A percentile compares a stretch with the other conserved stretches of the same genome.
Evolutionary conservation across 1,140 invertebrate genomes (phyloP).

Genomic region (Rhagoletis pomonella): DNA sequence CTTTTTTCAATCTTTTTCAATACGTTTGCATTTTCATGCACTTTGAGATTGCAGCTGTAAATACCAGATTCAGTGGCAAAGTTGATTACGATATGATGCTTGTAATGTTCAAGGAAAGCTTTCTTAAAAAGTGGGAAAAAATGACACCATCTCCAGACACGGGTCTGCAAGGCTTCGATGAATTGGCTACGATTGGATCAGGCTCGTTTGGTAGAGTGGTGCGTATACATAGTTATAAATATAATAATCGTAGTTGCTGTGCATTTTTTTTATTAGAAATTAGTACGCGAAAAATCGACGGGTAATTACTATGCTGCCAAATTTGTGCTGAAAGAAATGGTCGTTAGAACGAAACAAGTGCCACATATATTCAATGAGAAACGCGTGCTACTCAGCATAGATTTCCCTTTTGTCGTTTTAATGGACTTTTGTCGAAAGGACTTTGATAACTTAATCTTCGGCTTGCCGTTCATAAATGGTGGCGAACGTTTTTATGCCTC

Average conservation of each 20-base stretch:
- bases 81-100: constrained; percentile 65
- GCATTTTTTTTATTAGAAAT: constrained; percentile 56
- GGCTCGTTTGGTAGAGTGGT: constrained; percentile 70
- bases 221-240: constrained; percentile 4
- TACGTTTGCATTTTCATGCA: too few species aligned
- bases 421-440: constrained; percentile 91
- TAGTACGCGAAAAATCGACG: constrained; percentile 60
- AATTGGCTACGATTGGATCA: constrained; percentile 63
- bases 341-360: constrained; percentile 91
- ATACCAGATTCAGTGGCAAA: constrained; percentile 63
- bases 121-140: constrained; percentile 62
- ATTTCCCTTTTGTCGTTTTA: constrained; percentile 89
- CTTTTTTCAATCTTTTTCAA: neutral
- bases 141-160: constrained; percentile 61
- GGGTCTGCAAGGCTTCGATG: constrained; percentile 64
- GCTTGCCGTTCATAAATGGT: constrained; percentile 87
- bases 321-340: constrained; percentile 90
- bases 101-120: constrained; percentile 65
- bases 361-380: constrained; percentile 92
- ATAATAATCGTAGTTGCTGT: neutral
- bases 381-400: constrained; percentile 85
- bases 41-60: neutral
- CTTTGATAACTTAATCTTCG: constrained; percentile 88
- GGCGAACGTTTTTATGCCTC: constrained; percentile 95
- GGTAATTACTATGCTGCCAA: constrained; percentile 89